Percentiles rank a stretch among this genome's conserved stretches.
Evolutionary conservation across 2,797 vertebrate genomes (phyloP).

Genomic region (Tamandua tetradactyla): DNA sequence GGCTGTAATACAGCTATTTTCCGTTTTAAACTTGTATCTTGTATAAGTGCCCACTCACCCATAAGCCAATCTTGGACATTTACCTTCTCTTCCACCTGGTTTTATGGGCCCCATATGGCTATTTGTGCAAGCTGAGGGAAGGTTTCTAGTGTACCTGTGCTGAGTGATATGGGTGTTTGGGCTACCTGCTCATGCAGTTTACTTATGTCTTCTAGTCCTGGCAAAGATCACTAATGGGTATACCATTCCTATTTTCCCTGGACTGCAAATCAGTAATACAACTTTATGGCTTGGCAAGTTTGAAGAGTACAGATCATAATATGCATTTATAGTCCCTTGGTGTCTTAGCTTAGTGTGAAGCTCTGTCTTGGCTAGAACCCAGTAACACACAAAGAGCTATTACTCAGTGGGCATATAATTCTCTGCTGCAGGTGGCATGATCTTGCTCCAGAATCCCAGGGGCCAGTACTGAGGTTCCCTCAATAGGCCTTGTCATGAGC

Average conservation of each 20-base stretch:
- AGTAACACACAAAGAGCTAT: background rate
- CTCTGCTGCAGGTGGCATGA: background rate
- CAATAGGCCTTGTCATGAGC: background rate
- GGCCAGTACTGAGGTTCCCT: background rate
- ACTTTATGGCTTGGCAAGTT: background rate
- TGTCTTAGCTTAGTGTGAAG: background rate
- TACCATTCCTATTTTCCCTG: background rate
- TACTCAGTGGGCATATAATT: background rate
- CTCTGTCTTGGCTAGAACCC: background rate
- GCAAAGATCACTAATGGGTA: background rate
- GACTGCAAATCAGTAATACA: background rate
- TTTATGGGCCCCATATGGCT: background rate
- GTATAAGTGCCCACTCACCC: background rate
- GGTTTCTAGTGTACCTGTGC: background rate
- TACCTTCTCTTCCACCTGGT: background rate
- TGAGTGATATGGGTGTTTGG: background rate
- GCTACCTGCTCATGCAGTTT: background rate
- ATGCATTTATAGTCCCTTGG: background rate
- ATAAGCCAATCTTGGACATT: background rate
- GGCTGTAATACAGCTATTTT: background rate
- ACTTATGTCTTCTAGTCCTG: background rate
- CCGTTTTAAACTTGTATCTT: background rate
- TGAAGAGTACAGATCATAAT: background rate
- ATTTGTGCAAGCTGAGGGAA: background rate
- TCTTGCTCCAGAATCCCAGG: too few relatives aligned